Conservation (phyloP, 2,888 invertebrate species). For the Drosophila meridiana region DNA sequence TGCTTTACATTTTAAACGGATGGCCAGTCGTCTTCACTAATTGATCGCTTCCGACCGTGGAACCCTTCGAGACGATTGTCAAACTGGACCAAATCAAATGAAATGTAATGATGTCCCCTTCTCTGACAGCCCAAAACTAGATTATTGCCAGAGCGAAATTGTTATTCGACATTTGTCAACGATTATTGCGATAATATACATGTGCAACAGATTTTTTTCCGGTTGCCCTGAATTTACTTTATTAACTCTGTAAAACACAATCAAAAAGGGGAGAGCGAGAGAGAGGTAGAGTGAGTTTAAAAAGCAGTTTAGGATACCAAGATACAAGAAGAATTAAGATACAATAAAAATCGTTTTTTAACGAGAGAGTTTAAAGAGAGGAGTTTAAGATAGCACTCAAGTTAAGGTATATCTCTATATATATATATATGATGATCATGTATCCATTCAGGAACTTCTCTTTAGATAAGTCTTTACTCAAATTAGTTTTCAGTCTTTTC, state of each 20-base stretch:
- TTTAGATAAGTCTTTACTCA: no score
- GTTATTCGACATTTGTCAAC: constrained; percentile 60
- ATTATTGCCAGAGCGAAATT: constrained; percentile 48
- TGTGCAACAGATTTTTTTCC: constrained; percentile 21
- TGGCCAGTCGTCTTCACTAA: constrained; percentile 81
- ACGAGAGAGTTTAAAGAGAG: not conserved
- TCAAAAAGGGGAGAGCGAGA: constrained; percentile 1
- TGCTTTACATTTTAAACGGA: constrained; percentile 84
- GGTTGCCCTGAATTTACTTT: not conserved
- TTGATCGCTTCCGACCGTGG: constrained; percentile 81
- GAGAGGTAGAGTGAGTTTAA: not conserved
- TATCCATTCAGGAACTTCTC: no score
- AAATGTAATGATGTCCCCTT: constrained; percentile 71
- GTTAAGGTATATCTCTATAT: not conserved
- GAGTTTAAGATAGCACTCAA: not conserved
- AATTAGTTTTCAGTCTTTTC: no score
- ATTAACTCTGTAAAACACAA: not conserved
- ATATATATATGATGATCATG: not conserved
- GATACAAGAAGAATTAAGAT: not conserved
- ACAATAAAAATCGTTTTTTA: not conserved
- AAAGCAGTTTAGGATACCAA: not conserved
- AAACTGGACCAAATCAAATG: constrained; percentile 66
- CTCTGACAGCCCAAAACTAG: constrained; percentile 60
- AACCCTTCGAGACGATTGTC: constrained; percentile 58
- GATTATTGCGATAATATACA: constrained; percentile 56